Evolutionary conservation across 2,888 invertebrate genomes (phyloP).

Genomic region (Trichogramma evanescens): DNA sequence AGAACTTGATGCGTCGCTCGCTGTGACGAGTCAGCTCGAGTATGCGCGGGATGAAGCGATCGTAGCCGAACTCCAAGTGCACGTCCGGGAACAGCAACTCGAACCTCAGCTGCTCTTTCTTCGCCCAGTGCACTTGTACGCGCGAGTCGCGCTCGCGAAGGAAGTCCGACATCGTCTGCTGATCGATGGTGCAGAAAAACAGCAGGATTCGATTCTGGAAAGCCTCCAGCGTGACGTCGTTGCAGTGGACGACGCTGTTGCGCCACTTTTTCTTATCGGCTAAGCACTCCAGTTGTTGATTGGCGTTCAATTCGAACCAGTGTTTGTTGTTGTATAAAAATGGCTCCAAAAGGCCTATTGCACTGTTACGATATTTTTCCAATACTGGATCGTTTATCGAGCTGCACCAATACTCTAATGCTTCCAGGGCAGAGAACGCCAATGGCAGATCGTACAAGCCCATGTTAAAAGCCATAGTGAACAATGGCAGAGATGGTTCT

Average conservation of each 20-base stretch:
- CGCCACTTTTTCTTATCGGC: too few species aligned
- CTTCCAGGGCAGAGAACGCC: constrained; percentile 50
- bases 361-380: constrained; percentile 46
- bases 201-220: constrained; percentile 46
- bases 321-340: constrained; percentile 50
- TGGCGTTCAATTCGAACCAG: constrained; percentile 20
- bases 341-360: constrained; percentile 54
- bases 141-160: constrained; percentile 29
- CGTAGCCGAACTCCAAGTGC: constrained; percentile 52
- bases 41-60: constrained; percentile 58
- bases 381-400: constrained; percentile 41
- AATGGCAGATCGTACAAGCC: constrained; percentile 50
- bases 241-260: too few species aligned
- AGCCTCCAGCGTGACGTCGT: constrained; percentile 37
- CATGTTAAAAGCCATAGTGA: constrained; percentile 47
- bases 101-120: constrained; percentile 50
- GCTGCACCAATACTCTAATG: constrained; percentile 55
- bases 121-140: constrained; percentile 49
- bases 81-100: constrained; percentile 54
- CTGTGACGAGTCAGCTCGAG: constrained; percentile 56
- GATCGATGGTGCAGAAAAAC: constrained; percentile 50
- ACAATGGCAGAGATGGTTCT: constrained; percentile 43
- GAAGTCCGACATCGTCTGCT: constrained; percentile 33
- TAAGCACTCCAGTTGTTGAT: background rate
- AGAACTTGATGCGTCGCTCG: constrained; percentile 60